phyloP scores from a whole-genome alignment of 1,140 invertebrate species.

The Drosophila tani region DNA sequence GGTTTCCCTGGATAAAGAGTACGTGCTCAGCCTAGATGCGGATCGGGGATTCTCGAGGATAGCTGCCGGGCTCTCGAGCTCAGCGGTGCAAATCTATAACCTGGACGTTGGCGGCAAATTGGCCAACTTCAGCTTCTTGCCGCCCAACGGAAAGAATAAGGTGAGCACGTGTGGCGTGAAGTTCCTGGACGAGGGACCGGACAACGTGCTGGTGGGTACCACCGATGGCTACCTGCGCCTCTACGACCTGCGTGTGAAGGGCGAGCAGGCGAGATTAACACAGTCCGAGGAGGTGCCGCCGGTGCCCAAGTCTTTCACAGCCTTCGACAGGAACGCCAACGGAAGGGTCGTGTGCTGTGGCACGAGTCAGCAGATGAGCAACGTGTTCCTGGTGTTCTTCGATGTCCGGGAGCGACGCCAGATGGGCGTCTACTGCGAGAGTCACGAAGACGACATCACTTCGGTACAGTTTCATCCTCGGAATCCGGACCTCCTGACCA shows the following conservation, averaged over 20 bases:
- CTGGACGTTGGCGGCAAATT: constrained; percentile 36
- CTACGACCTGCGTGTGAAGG: constrained; percentile 65
- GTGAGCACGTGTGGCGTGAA: constrained; percentile 61
- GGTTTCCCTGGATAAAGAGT: constrained; percentile 61
- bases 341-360: constrained; percentile 91
- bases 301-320: constrained; percentile 87
- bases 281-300: constrained; percentile 74
- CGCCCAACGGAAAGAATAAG: neutral
- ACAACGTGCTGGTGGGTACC: constrained; percentile 64
- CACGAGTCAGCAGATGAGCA: constrained; percentile 89
- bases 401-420: constrained; percentile 89
- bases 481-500: constrained; percentile 89
- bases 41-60: constrained; percentile 54
- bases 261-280: constrained; percentile 59
- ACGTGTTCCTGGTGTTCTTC: constrained; percentile 93
- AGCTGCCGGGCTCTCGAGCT: constrained; percentile 67
- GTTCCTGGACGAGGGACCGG: constrained; percentile 64
- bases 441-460: constrained; percentile 94
- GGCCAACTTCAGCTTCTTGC: constrained; percentile 25
- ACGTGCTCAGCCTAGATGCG: constrained; percentile 57
- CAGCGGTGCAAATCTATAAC: constrained; percentile 66
- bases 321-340: constrained; percentile 91
- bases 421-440: constrained; percentile 94
- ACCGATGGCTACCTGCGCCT: constrained; percentile 70
- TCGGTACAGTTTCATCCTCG: constrained; percentile 91